Base-by-base conservation (phyloP, 2,113 vertebrate species). In the Calypte anna region DNA sequence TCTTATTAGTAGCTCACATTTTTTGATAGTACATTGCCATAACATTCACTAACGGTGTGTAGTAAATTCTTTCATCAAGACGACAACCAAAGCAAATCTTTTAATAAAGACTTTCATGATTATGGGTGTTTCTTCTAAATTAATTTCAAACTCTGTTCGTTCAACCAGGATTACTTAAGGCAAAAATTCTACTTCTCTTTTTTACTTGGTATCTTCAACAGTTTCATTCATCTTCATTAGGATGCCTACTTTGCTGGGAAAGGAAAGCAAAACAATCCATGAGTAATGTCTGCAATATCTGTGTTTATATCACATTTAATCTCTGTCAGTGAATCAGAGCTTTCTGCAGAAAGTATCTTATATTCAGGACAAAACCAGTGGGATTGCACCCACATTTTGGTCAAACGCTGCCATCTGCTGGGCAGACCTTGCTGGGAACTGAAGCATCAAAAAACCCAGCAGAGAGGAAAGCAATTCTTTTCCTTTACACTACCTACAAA, bases 391-490 rank as follows among this genome's bases (percentile, higher is more conserved):
- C 6, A 8, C 43, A 81, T 57, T 62, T 64, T 75, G 69, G 78
- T 83, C 23, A 8, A 36, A 77, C 90, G 74, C 83, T 85, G 97
- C 97, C 98, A 97, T 87, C 97, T 96, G 69, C 95, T 94, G 98
- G 97, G 59, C 40, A 69, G 22, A n/a, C 20, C 50, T 30, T 40
- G 74, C 85, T 23, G 15, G 4, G 22, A 74, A 21, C 57, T 9
- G 33, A 63, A 43, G 62, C 8, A 12, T 58, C 25, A 17, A 5
- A 72, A 23, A 44, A n/a, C 21, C 4, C 20, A 2, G 16, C 28
- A 30, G 18, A 46, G 10, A 16, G 22, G 44, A 18, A n/a, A 38
- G 10, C 33, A 54, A 54, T 12, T 40, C 40, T 40, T 12, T 40
- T 40, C 40, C 2, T 6, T 11, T 5, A 17, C 10, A 53, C 25